A percentile compares a stretch with the other conserved stretches of the same genome.
Conservation (phyloP, 2,888 invertebrate genomes). For the Drosophila leonis region DNA sequence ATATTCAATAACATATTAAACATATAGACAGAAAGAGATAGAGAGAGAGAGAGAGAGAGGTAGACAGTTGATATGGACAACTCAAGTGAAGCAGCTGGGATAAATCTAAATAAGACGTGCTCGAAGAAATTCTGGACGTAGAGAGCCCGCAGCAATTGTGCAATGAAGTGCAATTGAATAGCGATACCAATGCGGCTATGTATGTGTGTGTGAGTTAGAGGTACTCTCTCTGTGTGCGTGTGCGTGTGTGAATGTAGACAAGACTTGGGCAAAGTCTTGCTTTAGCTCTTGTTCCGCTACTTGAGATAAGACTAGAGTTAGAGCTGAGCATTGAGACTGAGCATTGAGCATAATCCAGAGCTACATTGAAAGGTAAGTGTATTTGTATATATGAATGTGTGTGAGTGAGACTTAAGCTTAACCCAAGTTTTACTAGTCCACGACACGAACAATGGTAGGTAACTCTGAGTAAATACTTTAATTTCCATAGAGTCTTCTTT, state of each 20-base stretch:
- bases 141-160: constrained; percentile 59
- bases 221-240: not conserved
- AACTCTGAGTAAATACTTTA: too few species aligned
- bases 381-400: too few species aligned
- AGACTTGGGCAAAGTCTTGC: constrained; percentile 7
- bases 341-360: not conserved
- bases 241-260: not conserved
- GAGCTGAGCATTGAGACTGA: not conserved
- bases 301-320: constrained; percentile 5
- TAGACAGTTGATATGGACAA: constrained; percentile 62
- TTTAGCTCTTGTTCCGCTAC: constrained; percentile 23
- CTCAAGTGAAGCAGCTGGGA: constrained; percentile 76
- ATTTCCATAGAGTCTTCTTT: too few species aligned
- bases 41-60: not conserved
- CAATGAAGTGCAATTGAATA: constrained; percentile 77
- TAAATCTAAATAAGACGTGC: constrained; percentile 80
- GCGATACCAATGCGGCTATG: constrained; percentile 37
- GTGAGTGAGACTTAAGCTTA: not conserved
- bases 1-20: constrained; percentile 78
- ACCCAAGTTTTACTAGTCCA: too few species aligned
- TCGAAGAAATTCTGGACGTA: constrained; percentile 33
- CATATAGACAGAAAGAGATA: constrained; percentile 45
- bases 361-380: not conserved
- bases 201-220: not conserved
- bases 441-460: not conserved